phyloP scores from a whole-genome alignment of 1,140 invertebrate species.

The Eumaeus atala region DNA sequence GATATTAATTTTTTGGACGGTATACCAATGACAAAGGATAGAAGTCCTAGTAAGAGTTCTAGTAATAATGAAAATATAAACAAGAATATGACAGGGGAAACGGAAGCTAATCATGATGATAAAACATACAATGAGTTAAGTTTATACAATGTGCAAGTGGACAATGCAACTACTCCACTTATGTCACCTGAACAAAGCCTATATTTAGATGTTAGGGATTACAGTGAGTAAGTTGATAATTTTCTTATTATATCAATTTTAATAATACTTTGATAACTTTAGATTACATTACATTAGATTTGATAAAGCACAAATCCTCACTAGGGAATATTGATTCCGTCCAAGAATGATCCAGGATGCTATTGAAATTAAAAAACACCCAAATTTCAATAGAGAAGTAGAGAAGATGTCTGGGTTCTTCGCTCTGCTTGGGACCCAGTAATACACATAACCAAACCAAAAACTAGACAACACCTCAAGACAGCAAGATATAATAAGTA shows the following conservation, averaged over 20 bases:
- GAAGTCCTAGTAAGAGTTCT: slow-evolving; percentile 14
- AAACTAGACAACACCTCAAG: too few species aligned
- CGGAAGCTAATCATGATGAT: slow-evolving; percentile 32
- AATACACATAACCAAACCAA: too few species aligned
- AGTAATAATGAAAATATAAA: slow-evolving; percentile 19
- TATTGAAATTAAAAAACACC: too few species aligned
- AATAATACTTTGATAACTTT: too few species aligned
- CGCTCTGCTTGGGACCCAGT: too few species aligned
- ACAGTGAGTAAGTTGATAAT: slow-evolving; percentile 61
- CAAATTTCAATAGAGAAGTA: too few species aligned
- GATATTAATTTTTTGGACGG: slow-evolving; percentile 60
- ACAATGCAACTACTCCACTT: slow-evolving; percentile 69
- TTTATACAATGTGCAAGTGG: slow-evolving; percentile 74
- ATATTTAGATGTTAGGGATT: slow-evolving; percentile 77
- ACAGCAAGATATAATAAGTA: too few species aligned
- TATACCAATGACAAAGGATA: slow-evolving; percentile 32
- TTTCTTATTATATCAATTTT: slow-evolving; percentile 1
- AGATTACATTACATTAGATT: too few species aligned
- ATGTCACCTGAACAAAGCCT: slow-evolving; percentile 77
- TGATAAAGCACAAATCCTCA: too few species aligned
- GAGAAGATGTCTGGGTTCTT: too few species aligned
- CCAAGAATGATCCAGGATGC: too few species aligned
- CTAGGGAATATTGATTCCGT: too few species aligned
- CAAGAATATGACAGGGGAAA: slow-evolving; percentile 25
- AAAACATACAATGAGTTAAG: slow-evolving; percentile 72